Evolutionary conservation across 2,888 invertebrate genomes (phyloP).

Genomic region (Lamellibrachia columna): DNA sequence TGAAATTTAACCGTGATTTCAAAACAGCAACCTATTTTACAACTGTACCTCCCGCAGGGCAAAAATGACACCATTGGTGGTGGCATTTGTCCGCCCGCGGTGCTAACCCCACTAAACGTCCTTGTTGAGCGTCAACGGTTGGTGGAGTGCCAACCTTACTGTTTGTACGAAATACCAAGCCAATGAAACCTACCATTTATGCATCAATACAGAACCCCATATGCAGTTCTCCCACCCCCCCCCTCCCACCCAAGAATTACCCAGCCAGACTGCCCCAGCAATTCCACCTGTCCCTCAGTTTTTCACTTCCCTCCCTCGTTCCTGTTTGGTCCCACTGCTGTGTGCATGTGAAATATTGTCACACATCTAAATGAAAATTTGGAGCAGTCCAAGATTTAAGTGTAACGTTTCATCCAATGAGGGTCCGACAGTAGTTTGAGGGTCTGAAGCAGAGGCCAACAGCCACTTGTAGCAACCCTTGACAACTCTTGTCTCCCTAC

Average conservation of each 20-base stretch:
- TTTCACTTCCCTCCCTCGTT: not conserved
- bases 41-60: constrained; percentile 11
- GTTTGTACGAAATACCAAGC: constrained; percentile 4
- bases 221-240: not conserved
- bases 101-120: not conserved
- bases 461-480: too few species aligned
- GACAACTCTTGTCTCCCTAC: too few species aligned
- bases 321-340: not conserved
- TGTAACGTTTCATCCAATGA: not conserved
- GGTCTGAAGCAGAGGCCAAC: too few species aligned
- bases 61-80: not conserved
- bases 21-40: constrained; percentile 12
- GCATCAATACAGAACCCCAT: not conserved
- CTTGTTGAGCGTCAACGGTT: not conserved
- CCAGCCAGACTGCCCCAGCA: too few species aligned
- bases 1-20: constrained; percentile 9
- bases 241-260: not conserved
- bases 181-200: constrained; percentile 16
- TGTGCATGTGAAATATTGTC: not conserved
- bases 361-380: not conserved
- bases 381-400: not conserved
- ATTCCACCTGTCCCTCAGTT: too few species aligned
- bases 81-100: not conserved
- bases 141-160: not conserved
- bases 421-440: not conserved